A percentile compares a stretch with the other conserved stretches of the same genome.
phyloP scores from a whole-genome alignment of 2,888 invertebrate species.

The Lycocerus yunnanus region DNA sequence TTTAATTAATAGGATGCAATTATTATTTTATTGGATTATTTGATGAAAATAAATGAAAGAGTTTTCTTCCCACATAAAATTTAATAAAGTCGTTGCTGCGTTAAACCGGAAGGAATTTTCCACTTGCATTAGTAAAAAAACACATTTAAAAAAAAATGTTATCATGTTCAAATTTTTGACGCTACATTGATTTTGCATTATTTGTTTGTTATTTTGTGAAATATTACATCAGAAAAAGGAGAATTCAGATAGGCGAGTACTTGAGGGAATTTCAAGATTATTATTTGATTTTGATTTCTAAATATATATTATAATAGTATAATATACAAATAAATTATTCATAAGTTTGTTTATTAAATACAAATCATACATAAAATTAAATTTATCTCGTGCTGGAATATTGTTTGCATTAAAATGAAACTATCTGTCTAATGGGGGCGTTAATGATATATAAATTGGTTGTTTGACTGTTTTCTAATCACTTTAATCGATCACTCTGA shows the following conservation, averaged over 20 bases:
- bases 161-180: neutral
- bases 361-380: neutral
- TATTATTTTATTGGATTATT: neutral
- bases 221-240: neutral
- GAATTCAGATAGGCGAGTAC: neutral
- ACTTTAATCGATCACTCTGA: neutral
- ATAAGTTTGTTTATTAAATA: neutral
- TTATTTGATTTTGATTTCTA: neutral
- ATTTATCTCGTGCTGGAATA: neutral
- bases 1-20: neutral
- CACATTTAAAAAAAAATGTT: neutral
- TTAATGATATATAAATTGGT: neutral
- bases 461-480: neutral
- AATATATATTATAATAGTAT: neutral
- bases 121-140: neutral
- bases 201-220: neutral
- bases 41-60: neutral
- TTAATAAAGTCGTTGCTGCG: neutral
- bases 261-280: neutral
- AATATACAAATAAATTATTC: neutral
- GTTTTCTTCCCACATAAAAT: neutral
- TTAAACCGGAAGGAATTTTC: neutral
- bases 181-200: neutral
- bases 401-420: neutral
- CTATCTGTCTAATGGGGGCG: neutral